Evolutionary conservation across 2,888 invertebrate genomes (phyloP), one percentile per base, ranked within the genome.

Genomic region (Agrochola circellaris): DNA sequence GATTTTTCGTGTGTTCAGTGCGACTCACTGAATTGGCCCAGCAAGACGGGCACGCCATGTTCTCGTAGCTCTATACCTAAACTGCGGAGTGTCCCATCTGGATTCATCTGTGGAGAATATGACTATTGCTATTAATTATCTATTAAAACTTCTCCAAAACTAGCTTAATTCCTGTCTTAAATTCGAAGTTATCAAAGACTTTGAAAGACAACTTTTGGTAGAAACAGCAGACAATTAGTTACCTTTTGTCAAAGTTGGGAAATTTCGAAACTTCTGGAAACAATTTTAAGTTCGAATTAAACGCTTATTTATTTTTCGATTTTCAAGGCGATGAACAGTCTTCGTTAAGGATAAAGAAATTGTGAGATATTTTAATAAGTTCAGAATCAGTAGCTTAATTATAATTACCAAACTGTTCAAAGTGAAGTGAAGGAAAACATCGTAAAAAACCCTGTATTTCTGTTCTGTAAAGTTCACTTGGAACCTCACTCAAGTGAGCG

Each of bases 201-300:
- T 70, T 67, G 66, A 71, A 72, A 60, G 17, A 17, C 34, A 71
- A 64, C 62, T 84, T 71, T 72, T 38, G 76, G 15, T 67, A 20
- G 80, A 34, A 64, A 67, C 71, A 13, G 71, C 6, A 54, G 58
- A 72, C 80, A 84, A 67, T 79, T 72, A 79, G 84, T 62, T 79
- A 58, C 38, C 64, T 72, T 81, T 68, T 64, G 78, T 62, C 9
- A n/a, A 38, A 72, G 56, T 81, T 67, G 7, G 0, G 7, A 34
- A 34, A 82, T 79, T 79, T 60, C 8, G 42, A 15, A 84, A 79
- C 48, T 80, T 69, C 45, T 56, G 17, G 48, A 13, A 72, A 80
- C 64, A 72, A 48, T 80, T 80, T 81, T 30, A 84, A 82, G 58
- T 71, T 68, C 3, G 30, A 48, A 65, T 84, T 71, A 71, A 72